Percentiles rank a stretch among this genome's conserved stretches.
Evolutionary conservation across 1,140 invertebrate genomes (phyloP).

Genomic region (Heliconius eleuchia): DNA sequence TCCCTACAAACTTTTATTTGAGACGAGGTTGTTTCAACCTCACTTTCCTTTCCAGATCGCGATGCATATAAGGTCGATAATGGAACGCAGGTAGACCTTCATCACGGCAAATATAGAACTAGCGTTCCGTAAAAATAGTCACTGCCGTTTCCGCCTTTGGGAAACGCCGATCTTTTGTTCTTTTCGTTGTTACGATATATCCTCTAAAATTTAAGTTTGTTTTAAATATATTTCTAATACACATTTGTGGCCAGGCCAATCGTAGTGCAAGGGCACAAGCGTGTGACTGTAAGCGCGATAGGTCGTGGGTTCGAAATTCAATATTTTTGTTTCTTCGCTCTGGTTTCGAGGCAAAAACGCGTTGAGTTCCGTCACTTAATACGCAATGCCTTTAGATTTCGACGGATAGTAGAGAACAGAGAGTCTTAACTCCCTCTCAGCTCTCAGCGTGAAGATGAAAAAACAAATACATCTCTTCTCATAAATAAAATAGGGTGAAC

Average conservation of each 20-base stretch:
- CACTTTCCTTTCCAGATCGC: slow-evolving; percentile 16
- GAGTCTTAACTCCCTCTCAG: no score
- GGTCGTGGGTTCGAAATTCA: no score
- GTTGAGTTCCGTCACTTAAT: no score
- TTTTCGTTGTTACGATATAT: slow-evolving; percentile 30
- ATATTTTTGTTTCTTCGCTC: no score
- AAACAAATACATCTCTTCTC: neutral
- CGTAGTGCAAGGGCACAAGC: no score
- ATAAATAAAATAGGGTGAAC: neutral
- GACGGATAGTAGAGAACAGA: no score
- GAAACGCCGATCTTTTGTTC: slow-evolving; percentile 69
- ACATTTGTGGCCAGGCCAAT: neutral
- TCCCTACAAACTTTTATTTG: slow-evolving; percentile 22
- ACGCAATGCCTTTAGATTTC: no score
- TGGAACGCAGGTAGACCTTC: slow-evolving; percentile 43
- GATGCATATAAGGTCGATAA: slow-evolving; percentile 49
- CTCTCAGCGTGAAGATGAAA: no score
- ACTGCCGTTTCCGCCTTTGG: slow-evolving; percentile 70
- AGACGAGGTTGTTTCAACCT: slow-evolving; percentile 19
- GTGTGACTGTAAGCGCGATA: no score
- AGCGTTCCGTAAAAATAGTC: slow-evolving; percentile 70
- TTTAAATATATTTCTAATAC: neutral
- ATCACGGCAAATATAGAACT: slow-evolving; percentile 56
- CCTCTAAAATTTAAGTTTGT: slow-evolving; percentile 4
- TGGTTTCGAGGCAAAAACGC: no score